Base-by-base conservation (phyloP, 2,797 vertebrate species). In the Sebastes vulpes region DNA sequence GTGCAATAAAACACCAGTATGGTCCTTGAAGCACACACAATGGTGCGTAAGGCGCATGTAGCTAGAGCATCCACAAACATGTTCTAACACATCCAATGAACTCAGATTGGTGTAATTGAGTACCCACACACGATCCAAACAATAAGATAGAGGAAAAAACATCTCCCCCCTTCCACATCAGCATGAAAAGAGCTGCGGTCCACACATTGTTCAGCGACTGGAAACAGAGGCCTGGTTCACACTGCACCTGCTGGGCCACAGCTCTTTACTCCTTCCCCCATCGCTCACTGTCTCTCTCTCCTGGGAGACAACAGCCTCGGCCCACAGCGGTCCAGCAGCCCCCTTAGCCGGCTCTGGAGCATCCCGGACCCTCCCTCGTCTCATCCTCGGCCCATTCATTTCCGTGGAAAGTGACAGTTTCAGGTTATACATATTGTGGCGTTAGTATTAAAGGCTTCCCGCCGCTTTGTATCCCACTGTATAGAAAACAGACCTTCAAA, bases 331-430 rank as follows among this genome's bases (percentile, higher is more conserved):
- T 65, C 83, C 85, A 75, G 81, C 71, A 81, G 68, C 50, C 73
- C 79, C 48, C 65, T 28, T 25, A 52, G 26, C 67, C 78, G 53
- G 65, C 77, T 66, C 68, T 2, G 32, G 38, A 65, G 64, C 83
- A 82, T 83, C 68, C 50, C 68, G 32, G 69, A 70, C 77, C 80
- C 73, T 78, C 84, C 74, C 42, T 81, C 61, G 12, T 70, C 81
- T 67, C 81, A 67, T 83, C 67, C 66, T 60, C 5, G 2, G 58
- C 72, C 86, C 91, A 93, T 95, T 92, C 25, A 87, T 94, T 95
- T 91, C 90, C 89, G 81, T 68, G 52, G 63, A 75, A 88, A 65
- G 81, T 94, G 95, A 95, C 92, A 92, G 91, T 95, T 95, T 93
- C 88, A 85, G 95, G 95, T 95, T 95, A 95, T 88, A 88, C 89